Percentiles rank a stretch among this genome's conserved stretches.
Evolutionary conservation across 2,888 invertebrate genomes (phyloP).

Genomic region (Phyllotreta striolata): DNA sequence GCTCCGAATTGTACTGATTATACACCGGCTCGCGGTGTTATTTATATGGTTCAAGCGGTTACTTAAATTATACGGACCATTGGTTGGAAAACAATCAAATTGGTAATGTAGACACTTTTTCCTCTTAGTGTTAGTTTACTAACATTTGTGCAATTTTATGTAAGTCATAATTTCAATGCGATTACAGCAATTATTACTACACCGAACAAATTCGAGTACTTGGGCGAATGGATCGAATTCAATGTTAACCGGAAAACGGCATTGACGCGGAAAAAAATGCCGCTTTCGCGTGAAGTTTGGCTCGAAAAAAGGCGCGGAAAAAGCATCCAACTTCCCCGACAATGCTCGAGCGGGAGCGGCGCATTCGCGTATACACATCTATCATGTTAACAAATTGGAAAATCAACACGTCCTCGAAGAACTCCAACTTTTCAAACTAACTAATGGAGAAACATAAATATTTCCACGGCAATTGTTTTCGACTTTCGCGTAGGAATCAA

Average conservation of each 20-base stretch:
- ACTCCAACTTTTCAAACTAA: constrained; percentile 34
- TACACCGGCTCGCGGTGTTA: constrained; percentile 40
- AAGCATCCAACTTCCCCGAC: constrained; percentile 23
- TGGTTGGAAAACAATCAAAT: constrained; percentile 47
- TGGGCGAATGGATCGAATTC: too few relatives aligned
- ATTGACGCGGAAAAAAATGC: not conserved
- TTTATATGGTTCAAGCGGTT: constrained; percentile 50
- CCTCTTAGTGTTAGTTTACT: constrained; percentile 44
- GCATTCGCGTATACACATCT: constrained; percentile 22
- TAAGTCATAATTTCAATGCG: constrained; percentile 13
- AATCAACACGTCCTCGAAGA: constrained; percentile 34
- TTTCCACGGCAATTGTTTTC: constrained; percentile 30
- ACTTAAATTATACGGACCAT: constrained; percentile 53
- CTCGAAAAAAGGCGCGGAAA: constrained; percentile 8
- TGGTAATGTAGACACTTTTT: constrained; percentile 46
- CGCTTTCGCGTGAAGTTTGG: not conserved
- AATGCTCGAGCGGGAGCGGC: constrained; percentile 18
- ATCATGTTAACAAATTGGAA: constrained; percentile 35
- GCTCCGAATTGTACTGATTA: constrained; percentile 41
- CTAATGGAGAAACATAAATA: constrained; percentile 36
- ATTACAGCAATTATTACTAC: too few relatives aligned
- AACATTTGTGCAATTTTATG: constrained; percentile 40
- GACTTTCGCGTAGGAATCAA: constrained; percentile 22
- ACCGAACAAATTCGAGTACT: too few relatives aligned
- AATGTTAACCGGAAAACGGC: too few relatives aligned